Percentiles rank a stretch among this genome's conserved stretches.
phyloP scores from a whole-genome alignment of 1,140 invertebrate species.

The Argopecten irradians region DNA sequence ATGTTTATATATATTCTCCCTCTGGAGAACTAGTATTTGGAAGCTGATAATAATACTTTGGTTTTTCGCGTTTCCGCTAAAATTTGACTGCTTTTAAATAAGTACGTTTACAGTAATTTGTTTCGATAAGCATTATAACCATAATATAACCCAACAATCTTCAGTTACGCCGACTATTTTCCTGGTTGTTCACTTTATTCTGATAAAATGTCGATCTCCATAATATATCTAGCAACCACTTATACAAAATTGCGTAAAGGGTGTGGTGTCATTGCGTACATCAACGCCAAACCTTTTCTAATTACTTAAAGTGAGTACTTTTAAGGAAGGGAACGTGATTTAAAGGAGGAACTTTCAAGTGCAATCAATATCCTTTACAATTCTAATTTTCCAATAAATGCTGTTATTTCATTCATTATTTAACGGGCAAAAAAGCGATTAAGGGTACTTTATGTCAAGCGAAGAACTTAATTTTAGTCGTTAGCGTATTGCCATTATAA shows the following conservation, averaged over 20 bases:
- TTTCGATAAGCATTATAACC: no score
- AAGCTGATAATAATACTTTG: no score
- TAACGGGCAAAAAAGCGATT: neutral
- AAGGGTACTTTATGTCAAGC: slow-evolving; percentile 1
- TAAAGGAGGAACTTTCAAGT: neutral
- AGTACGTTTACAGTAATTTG: no score
- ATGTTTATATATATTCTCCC: no score
- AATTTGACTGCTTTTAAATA: no score
- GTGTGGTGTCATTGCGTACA: neutral
- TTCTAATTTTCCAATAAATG: slow-evolving; percentile 18
- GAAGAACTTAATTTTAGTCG: neutral
- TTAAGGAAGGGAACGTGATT: neutral
- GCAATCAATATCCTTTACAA: neutral
- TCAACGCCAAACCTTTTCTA: neutral
- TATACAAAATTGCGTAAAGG: neutral
- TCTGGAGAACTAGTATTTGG: no score
- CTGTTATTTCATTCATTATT: neutral
- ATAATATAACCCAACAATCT: no score
- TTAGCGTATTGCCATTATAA: neutral
- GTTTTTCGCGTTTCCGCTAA: no score
- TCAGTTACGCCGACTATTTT: no score
- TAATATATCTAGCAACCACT: neutral
- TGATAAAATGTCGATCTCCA: no score
- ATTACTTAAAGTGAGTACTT: neutral
- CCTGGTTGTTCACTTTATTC: no score